Evolutionary conservation across 2,113 vertebrate genomes (phyloP).

Genomic region (Camelus dromedarius): DNA sequence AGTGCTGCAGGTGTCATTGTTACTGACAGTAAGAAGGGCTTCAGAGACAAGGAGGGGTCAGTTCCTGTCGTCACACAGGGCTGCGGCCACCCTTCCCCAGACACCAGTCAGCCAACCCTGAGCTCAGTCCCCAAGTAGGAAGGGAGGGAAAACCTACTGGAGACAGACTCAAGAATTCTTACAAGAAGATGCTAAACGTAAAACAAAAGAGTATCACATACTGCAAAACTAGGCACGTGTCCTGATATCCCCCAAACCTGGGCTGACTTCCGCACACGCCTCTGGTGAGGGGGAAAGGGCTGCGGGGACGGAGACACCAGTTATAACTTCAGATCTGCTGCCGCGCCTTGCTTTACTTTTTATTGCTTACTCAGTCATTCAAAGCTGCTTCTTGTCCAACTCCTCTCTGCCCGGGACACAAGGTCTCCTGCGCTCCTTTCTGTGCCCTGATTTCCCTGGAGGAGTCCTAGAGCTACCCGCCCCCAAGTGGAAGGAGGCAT

Average conservation of each 20-base stretch:
- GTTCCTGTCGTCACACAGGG: background rate
- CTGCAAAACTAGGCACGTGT: background rate
- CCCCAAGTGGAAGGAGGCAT: background rate
- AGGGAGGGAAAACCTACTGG: background rate
- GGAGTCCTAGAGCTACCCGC: background rate
- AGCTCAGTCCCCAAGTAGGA: background rate
- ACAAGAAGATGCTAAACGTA: background rate
- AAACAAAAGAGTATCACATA: background rate
- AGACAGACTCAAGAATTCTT: background rate
- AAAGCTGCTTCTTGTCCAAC: background rate
- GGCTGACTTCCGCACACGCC: background rate
- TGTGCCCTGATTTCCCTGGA: background rate
- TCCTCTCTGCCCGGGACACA: background rate
- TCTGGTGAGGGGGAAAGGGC: background rate
- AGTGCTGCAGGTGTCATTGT: background rate
- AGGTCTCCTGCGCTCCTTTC: background rate
- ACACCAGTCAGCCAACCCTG: background rate
- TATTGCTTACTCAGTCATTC: background rate
- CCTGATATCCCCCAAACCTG: background rate
- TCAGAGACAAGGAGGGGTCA: background rate
- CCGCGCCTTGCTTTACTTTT: background rate
- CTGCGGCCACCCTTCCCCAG: too few species aligned
- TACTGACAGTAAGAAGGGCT: background rate
- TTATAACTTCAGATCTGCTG: background rate
- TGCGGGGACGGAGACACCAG: background rate